Base-by-base conservation (phyloP, 2,888 invertebrate genomes). In the Panzeria rudis region DNA sequence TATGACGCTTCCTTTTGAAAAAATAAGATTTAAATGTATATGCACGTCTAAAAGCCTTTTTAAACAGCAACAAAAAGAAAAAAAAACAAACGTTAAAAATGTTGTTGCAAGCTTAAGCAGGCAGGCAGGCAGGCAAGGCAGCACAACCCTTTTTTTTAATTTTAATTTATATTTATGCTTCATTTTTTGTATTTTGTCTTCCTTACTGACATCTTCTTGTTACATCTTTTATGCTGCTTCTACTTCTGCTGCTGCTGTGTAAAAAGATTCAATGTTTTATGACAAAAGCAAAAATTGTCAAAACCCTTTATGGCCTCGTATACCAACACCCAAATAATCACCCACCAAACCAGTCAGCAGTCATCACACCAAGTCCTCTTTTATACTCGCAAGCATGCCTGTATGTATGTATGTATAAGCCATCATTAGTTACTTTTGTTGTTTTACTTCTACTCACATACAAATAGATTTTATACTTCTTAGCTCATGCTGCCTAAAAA, bases 141-240 rank as follows among this genome's bases (percentile, higher is more conserved):
- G 75, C 86, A n/a, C n/a, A 86, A 83, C 86, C 86, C 83, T 83
- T 86, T 86, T 86, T 86, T 86, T 87, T 83, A 77, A 83, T 83
- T 83, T 86, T 86, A 86, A 87, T 86, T 87, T 86, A 82, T 82
- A 84, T 86, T 87, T 86, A 85, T 87, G 87, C 83, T 82, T 85
- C 72, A 80, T 83, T 82, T 82, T 83, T 72, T 69, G 25, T 62
- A 78, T 68, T 78, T 69, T 80, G 54, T 62, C 77, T 77, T 75
- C 25, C 52, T 52, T 61, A 25, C 61, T 61, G 69, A 64, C 82
- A 82, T 76, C 82, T 62, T 79, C 61, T 78, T 64, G 50, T 71
- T 71, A 50, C 44, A 71, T 82, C 76, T 76, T 82, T 76, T 54
- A 75, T 69, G 47, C 52, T 62, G 52, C 41, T 73, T n/a, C 17